phyloP scores from a whole-genome alignment of 2,113 vertebrate genomes.

The Shinisaurus crocodilurus region DNA sequence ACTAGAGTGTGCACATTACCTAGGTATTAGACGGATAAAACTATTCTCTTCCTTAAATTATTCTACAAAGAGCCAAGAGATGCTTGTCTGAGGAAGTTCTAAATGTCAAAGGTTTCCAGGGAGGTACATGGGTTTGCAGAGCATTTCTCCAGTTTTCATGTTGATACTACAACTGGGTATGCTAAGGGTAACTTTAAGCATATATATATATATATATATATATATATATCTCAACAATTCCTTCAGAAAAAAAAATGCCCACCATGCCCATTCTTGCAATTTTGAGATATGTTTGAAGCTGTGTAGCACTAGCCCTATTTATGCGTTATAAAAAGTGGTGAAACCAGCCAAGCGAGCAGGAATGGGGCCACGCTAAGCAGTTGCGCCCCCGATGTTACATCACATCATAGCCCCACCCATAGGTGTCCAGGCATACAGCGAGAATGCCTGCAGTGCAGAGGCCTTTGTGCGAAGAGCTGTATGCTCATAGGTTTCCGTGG shows the following conservation, averaged over 20 bases:
- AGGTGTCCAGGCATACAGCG: too few relatives aligned
- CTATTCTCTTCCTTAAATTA: background rate
- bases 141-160: conserved; percentile 35
- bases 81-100: conserved; percentile 23
- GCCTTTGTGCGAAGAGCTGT: too few relatives aligned
- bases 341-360: too few relatives aligned
- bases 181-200: conserved; percentile 38
- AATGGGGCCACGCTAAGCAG: too few relatives aligned
- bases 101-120: conserved; percentile 58
- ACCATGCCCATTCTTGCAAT: conserved; percentile 43
- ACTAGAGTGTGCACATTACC: conserved; percentile 66
- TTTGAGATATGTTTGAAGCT: conserved; percentile 40
- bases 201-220: background rate
- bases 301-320: background rate
- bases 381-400: too few relatives aligned
- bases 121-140: conserved; percentile 52
- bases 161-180: conserved; percentile 41
- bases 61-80: background rate
- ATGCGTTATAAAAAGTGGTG: background rate
- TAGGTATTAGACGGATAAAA: conserved; percentile 44
- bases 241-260: conserved; percentile 47
- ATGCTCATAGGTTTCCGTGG: too few relatives aligned
- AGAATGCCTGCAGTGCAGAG: too few relatives aligned
- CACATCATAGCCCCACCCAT: too few relatives aligned
- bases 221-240: background rate